Evolutionary conservation across 2,113 vertebrate species (phyloP), one percentile per base, ranked within the genome.

Genomic region (Tenebrosternarchus preto): DNA sequence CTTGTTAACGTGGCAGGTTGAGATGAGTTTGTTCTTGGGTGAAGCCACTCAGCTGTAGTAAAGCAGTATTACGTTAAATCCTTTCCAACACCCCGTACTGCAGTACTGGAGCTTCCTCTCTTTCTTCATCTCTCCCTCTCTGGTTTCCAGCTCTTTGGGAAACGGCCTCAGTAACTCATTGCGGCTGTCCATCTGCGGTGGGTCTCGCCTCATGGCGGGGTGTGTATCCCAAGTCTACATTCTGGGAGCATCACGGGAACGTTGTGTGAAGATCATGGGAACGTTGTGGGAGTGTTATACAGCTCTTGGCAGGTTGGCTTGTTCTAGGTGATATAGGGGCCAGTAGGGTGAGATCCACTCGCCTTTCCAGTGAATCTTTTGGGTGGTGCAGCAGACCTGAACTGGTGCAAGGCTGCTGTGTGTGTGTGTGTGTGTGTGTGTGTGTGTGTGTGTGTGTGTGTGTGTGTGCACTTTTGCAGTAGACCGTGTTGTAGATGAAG

Each of bases 11-110:
- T 33, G 63, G 33, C 24, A 2, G 33, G 63, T 22, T 7, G 12
- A 19, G 63, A 33, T 22, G 24, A 31, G 27, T 64, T 64, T 64
- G 5, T 33, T 29, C 24, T 29, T 12, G n/a, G 27, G 11, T 63
- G 60, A 63, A 3, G 60, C 60, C 12, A 27, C 39, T 66, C 36
- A 61, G 24, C 25, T 36, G 59, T n/a, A 12, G n/a, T 56, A 22
- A 80, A 73, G 25, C 73, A 73, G 73, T 80, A 74, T 74, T n/a
- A 64, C 25, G 66, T 73, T 63, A 15, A 15, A 73, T n/a, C 25
- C n/a, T 53, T 24, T 25, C 22, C 11, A 27, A 56, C 66, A 25
- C 53, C 17, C 4, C 3, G 55, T 39, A n/a, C n/a, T n/a, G 29
- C 25, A 31, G 63, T 31, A 33, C 63, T 33, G 29, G 29, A 33